phyloP scores from a whole-genome alignment of 2,888 invertebrate species.

The Pediacus dermestoides region DNA sequence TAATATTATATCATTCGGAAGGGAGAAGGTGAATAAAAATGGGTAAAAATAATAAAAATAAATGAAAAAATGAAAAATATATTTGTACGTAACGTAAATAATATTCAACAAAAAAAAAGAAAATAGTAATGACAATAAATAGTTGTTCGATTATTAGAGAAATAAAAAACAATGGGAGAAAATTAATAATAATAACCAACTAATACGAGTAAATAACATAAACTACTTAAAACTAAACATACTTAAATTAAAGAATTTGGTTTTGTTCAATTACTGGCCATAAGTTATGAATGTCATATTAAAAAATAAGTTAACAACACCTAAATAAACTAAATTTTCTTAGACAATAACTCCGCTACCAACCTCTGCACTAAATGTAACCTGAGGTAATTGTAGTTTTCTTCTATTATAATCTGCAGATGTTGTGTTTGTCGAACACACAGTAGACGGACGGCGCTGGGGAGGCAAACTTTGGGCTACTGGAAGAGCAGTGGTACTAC shows the following conservation, averaged over 20 bases:
- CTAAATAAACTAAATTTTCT: conserved; percentile 25
- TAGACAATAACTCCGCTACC: conserved; percentile 83
- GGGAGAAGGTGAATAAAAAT: conserved; percentile 32
- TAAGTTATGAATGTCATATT: conserved; percentile 16
- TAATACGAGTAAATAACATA: conserved; percentile 20
- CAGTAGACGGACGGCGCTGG: conserved; percentile 61
- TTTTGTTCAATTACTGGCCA: conserved; percentile 20
- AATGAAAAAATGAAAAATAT: conserved; percentile 31
- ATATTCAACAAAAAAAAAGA: conserved; percentile 27
- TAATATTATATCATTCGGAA: conserved; percentile 12
- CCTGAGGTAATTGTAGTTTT: conserved; percentile 72
- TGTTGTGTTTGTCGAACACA: conserved; percentile 64
- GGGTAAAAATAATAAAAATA: conserved; percentile 21
- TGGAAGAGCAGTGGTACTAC: conserved; percentile 44
- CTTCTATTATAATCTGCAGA: conserved; percentile 53
- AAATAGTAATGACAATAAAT: conserved; percentile 15
- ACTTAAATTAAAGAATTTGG: conserved; percentile 13
- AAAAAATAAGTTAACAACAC: conserved; percentile 5
- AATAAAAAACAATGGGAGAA: conserved; percentile 23
- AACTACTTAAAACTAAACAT: conserved; percentile 19
- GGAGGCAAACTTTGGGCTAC: conserved; percentile 27
- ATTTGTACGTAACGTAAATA: conserved; percentile 28
- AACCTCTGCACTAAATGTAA: conserved; percentile 88
- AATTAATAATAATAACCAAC: conserved; percentile 23
- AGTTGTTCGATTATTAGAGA: conserved; percentile 17